Evolutionary conservation across 2,797 vertebrate genomes (phyloP).

Genomic region (Clarias pachynema): DNA sequence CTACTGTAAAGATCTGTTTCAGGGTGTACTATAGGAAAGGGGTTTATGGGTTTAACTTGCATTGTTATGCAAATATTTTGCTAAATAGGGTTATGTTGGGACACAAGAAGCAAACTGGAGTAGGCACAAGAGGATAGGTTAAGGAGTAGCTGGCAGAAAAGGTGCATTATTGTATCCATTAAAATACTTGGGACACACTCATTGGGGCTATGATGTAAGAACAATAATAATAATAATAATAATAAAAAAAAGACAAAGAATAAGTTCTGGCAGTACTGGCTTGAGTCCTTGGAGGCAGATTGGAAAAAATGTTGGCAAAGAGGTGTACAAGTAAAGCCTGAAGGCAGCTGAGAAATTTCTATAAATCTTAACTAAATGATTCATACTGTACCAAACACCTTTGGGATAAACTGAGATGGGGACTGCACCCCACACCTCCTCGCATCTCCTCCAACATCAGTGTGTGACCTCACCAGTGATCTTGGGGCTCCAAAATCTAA

Average conservation of each 20-base stretch:
- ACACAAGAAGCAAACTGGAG: background rate
- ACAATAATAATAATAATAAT: too few relatives aligned
- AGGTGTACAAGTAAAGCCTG: background rate
- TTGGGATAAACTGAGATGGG: background rate
- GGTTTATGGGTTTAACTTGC: slow-evolving; percentile 7
- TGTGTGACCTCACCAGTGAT: background rate
- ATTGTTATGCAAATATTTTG: too few relatives aligned
- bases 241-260: background rate
- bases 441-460: background rate
- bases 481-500: background rate
- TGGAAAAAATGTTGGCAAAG: background rate
- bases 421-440: background rate
- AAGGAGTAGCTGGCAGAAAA: background rate
- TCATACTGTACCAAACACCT: background rate
- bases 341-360: background rate
- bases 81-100: background rate
- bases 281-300: background rate
- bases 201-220: too few relatives aligned
- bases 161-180: background rate
- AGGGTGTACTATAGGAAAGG: background rate
- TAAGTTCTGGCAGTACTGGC: background rate
- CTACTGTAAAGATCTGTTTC: background rate
- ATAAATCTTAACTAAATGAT: background rate
- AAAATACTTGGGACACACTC: background rate
- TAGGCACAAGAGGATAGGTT: background rate